Base-by-base conservation (phyloP, 2,113 vertebrate genomes). In the Passer montanus region DNA sequence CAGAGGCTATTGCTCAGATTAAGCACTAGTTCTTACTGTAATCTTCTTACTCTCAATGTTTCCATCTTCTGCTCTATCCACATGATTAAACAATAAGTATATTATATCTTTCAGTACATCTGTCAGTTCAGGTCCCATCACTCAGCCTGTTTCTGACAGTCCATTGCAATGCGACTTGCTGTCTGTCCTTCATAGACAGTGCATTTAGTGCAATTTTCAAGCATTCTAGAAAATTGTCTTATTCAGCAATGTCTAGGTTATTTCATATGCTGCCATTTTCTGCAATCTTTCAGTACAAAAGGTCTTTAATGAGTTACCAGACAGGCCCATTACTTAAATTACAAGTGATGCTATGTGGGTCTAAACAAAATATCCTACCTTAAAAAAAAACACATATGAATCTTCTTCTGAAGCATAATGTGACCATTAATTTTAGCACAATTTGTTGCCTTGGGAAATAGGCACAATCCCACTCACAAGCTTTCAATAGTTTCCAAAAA, bases 31-130 rank as follows among this genome's bases (percentile, higher is more conserved):
- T 96, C 69, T 93, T 94, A 91, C 74, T 69, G 22, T 86, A 97
- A 98, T 89, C 90, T 91, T 95, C 96, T 97, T 96, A 94, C 72
- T 95, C 84, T 91, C 92, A 59, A 6, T 58, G 60, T 95, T 97
- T 89, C 84, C 76, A 91, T 94, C 91, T 94, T 91, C 37, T 53
- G 69, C 66, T 91, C 92, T 87, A 86, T 80, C 83, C 95, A 90
- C 73, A 97, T 82, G 84, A 95, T 96, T 96, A 97, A 96, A 95
- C 95, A 94, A 83, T 95, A 97, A 97, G 96, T 91, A 82, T 95
- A 95, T 96, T 95, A 91, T 77, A 93, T 94, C 89, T 92, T 95
- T 68, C 91, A 92, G 86, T 93, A 77, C 87, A 94, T 93, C 92
- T 91, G 64, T 93, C 77, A 85, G 67, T 75, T 93, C 62, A 83